Evolutionary conservation across 2,113 vertebrate species (phyloP).

Genomic region (Chionomys nivalis): DNA sequence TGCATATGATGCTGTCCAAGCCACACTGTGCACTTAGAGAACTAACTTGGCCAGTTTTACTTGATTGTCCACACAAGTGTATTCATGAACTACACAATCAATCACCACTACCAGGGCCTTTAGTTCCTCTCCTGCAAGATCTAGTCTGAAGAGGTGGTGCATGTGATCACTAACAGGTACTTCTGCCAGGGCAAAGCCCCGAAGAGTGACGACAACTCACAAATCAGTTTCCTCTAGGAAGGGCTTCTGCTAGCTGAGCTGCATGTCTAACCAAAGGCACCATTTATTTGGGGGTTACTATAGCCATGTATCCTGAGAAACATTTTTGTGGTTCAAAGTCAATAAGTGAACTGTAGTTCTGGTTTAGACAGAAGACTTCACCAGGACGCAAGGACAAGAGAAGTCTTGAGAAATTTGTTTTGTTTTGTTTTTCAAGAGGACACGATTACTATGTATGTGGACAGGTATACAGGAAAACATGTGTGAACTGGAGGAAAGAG

Average conservation of each 20-base stretch:
- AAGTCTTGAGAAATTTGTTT: not conserved
- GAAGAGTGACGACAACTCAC: not conserved
- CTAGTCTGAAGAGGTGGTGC: not conserved
- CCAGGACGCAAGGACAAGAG: not conserved
- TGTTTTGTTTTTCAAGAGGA: not conserved
- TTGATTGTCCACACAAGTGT: not conserved
- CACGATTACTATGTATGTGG: not conserved
- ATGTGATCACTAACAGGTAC: not conserved
- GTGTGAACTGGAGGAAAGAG: not conserved
- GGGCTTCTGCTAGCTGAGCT: not conserved
- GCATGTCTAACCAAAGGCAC: not conserved
- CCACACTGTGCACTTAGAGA: not conserved
- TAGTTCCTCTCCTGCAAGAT: not conserved
- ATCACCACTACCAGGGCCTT: not conserved
- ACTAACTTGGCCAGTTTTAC: not conserved
- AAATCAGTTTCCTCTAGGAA: constrained; percentile 4
- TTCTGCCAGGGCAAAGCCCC: not conserved
- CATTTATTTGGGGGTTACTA: not conserved
- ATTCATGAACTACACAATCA: not conserved
- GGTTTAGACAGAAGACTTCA: not conserved
- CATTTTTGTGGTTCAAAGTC: not conserved
- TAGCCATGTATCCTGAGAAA: not conserved
- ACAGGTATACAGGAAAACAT: not conserved
- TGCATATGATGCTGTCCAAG: not conserved
- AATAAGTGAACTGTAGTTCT: not conserved